Conservation (phyloP, 2,888 invertebrate genomes). For the Dryobota labecula region DNA sequence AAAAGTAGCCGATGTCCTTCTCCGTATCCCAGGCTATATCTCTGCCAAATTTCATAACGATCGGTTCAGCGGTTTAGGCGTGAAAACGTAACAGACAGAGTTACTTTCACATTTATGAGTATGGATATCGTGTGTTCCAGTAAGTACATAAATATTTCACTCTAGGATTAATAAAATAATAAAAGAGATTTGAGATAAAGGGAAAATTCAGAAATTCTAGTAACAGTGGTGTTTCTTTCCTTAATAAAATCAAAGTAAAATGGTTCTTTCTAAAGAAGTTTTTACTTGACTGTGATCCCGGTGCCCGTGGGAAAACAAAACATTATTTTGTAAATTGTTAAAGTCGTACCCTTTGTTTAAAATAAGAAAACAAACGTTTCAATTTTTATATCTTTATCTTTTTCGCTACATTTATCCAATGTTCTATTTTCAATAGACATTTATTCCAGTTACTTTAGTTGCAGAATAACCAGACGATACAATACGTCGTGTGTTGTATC, state of each 20-base stretch:
- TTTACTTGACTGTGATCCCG: conserved; percentile 24
- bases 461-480: conserved; percentile 69
- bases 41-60: too few species aligned
- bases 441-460: conserved; percentile 31
- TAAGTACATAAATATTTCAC: background rate
- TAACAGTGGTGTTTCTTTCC: background rate
- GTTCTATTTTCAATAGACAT: background rate
- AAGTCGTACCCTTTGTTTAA: background rate
- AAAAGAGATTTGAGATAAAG: background rate
- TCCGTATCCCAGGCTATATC: too few species aligned
- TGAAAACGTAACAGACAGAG: too few species aligned
- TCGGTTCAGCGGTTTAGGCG: too few species aligned
- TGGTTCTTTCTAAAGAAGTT: conserved; percentile 12
- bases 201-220: background rate
- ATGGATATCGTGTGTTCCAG: background rate
- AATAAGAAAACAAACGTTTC: background rate
- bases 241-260: conserved; percentile 29
- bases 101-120: too few species aligned
- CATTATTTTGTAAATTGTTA: background rate
- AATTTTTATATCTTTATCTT: background rate
- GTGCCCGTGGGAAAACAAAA: conserved; percentile 4
- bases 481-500: conserved; percentile 73
- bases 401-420: background rate
- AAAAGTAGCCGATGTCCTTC: too few species aligned
- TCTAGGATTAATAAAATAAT: background rate